Base-by-base conservation (phyloP, 2,888 invertebrate genomes). In the Melanotus villosus region DNA sequence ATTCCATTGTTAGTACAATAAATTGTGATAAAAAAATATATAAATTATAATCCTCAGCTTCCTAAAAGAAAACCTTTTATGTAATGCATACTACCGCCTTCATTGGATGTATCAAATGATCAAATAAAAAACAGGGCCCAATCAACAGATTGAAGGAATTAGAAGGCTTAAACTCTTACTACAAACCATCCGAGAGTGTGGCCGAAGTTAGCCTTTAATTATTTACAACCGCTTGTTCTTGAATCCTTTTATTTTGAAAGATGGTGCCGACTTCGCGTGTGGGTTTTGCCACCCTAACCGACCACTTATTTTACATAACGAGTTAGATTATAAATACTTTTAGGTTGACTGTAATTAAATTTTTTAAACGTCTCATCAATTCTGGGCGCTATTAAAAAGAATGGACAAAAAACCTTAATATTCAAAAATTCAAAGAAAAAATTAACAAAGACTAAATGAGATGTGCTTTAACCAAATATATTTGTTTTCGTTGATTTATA, bases 231-330 rank as follows among this genome's bases (percentile, higher is more conserved):
- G 65, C 58, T 52, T 26, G 23, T 50, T 65, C 43, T 58, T 26
- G 43, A 47, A 60, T 54, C 60, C 43, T 60, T 52, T 67, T 54
- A 60, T 5, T 67, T 67, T 45, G 45, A 60, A 50, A 45, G 66
- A 60, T 60, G 52, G 47, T 56, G 66, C 66, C 66, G 66, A 56
- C 66, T 67, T 60, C 38, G 52, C 60, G 60, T 67, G 66, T 67
- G 66, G 66, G 66, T 67, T 67, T 60, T 67, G 66, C 66, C 66
- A 67, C 60, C 45, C 59, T 60, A 67, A 60, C 66, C 56, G 59
- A 60, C 60, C 66, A 60, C 66, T 67, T 67, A 67, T 43, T 67
- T 67, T 67, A 67, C 66, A 67, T 67, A 67, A 67, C 66, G 56
- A 67, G 66, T 67, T 56, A 41, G 47, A 34, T 50, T 62, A 62